These are phyloP conservation scores for Quadroppia sp. DNA, from an alignment of 2,888 invertebrate species.

Conservation along the genomic window DNA sequence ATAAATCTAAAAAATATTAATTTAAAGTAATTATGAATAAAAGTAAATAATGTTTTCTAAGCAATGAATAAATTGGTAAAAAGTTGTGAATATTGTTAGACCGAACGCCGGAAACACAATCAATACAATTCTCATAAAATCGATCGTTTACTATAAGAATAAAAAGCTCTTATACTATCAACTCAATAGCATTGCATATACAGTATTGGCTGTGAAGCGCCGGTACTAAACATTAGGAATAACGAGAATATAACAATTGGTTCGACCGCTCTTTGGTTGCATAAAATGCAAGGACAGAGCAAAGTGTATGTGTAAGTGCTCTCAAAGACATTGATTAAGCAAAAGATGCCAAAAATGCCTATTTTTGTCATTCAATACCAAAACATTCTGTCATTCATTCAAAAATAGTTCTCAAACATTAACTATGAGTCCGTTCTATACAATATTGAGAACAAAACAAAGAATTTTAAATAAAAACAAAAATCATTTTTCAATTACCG, in stretches of 20 bases:
- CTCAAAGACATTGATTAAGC: constrained; percentile 1
- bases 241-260: not conserved
- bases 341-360: not conserved
- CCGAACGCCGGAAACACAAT: not conserved
- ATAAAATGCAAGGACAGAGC: not conserved
- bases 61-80: too few species aligned
- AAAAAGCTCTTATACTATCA: not conserved
- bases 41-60: too few species aligned
- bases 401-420: not conserved
- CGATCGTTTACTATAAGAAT: not conserved
- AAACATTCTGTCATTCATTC: not conserved
- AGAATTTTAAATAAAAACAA: too few species aligned
- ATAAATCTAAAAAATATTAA: too few species aligned
- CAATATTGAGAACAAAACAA: too few species aligned
- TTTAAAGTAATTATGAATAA: too few species aligned
- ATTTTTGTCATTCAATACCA: not conserved
- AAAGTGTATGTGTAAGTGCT: not conserved
- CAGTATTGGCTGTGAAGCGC: not conserved
- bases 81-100: too few species aligned
- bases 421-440: too few species aligned
- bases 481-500: too few species aligned
- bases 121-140: not conserved
- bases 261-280: not conserved
- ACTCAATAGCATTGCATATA: not conserved
- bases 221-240: not conserved